Evolutionary conservation across 2,113 vertebrate genomes (phyloP).

Genomic region (Gambusia affinis): DNA sequence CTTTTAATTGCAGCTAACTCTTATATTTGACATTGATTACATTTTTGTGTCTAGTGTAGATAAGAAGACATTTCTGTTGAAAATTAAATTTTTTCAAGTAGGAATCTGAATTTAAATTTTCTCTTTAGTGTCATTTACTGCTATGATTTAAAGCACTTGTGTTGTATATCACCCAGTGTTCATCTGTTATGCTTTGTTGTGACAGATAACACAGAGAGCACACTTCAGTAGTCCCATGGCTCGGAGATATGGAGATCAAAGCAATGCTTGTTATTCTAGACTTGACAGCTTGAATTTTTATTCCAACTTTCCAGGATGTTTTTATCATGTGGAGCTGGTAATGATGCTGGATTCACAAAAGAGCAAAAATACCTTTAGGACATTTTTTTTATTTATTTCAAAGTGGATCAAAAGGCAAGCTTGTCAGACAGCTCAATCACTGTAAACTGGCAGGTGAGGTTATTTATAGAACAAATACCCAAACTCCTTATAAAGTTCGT

Average conservation of each 20-base stretch:
- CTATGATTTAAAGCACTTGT: background rate
- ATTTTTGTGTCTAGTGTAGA: no score
- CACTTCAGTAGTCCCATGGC: background rate
- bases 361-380: background rate
- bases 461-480: constrained; percentile 45
- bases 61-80: no score
- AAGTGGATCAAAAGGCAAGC: constrained; percentile 24
- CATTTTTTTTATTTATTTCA: constrained; percentile 10
- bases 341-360: constrained; percentile 3
- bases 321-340: constrained; percentile 3
- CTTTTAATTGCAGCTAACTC: no score
- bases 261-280: constrained; percentile 25
- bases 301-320: constrained; percentile 16
- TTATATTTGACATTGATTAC: no score
- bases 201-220: constrained; percentile 5
- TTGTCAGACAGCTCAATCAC: constrained; percentile 6
- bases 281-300: constrained; percentile 10
- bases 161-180: background rate
- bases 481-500: constrained; percentile 6
- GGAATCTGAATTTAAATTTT: constrained; percentile 12
- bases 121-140: constrained; percentile 15
- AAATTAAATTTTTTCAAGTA: no score
- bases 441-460: constrained; percentile 7
- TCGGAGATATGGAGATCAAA: constrained; percentile 32
- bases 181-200: constrained; percentile 1